Percentiles rank a stretch among this genome's conserved stretches.
Evolutionary conservation across 2,113 vertebrate genomes (phyloP).

Genomic region (Pampusana beccarii): DNA sequence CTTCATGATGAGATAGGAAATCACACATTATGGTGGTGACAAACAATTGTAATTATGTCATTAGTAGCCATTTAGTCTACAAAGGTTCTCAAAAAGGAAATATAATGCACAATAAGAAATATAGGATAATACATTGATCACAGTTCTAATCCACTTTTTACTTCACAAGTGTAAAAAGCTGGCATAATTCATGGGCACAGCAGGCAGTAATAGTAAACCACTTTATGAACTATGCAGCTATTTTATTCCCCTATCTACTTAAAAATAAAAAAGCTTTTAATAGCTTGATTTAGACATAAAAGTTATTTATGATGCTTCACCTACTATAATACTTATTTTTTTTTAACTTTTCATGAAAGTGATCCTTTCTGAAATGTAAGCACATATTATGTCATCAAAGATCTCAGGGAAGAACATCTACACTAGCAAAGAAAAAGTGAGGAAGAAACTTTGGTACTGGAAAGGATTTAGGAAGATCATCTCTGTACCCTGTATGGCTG

Average conservation of each 20-base stretch:
- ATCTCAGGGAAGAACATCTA: constrained; percentile 3
- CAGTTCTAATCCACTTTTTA: constrained; percentile 78
- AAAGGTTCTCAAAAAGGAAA: constrained; percentile 83
- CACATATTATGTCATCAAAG: constrained; percentile 28
- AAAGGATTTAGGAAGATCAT: constrained; percentile 20
- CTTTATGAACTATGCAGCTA: constrained; percentile 82
- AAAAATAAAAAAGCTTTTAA: constrained; percentile 85
- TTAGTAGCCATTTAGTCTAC: constrained; percentile 89
- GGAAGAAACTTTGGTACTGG: background rate
- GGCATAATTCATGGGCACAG: constrained; percentile 81
- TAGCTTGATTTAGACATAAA: constrained; percentile 82
- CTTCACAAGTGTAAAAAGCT: constrained; percentile 81
- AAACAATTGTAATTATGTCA: constrained; percentile 96
- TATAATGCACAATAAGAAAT: constrained; percentile 80
- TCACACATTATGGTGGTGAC: constrained; percentile 88
- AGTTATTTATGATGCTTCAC: constrained; percentile 80
- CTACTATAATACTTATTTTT: constrained; percentile 81
- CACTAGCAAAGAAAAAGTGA: background rate
- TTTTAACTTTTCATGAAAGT: constrained; percentile 68
- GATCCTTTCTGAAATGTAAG: constrained; percentile 66
- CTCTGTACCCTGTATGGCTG: background rate
- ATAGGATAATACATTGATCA: constrained; percentile 83
- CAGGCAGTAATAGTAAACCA: constrained; percentile 82
- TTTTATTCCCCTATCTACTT: constrained; percentile 83
- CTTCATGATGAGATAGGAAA: constrained; percentile 92